Evolutionary conservation across 53 echinoderm and acorn worm genomes (phyloP).

Genomic region (Patiria pectinifera): DNA sequence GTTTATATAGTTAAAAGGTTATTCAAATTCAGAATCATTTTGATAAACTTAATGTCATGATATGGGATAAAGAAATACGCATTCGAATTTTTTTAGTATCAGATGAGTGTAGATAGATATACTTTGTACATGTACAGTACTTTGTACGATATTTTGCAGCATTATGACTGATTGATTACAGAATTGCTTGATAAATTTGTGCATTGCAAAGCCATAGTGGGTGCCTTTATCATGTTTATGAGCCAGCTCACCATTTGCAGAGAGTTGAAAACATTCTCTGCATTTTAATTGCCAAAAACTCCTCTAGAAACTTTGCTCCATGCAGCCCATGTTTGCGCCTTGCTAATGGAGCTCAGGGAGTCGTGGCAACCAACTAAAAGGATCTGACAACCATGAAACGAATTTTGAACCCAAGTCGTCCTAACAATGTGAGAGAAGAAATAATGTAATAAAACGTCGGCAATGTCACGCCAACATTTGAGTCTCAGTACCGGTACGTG

Average conservation of each 20-base stretch:
- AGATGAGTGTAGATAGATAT: no score
- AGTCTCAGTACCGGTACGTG: slow-evolving; percentile 39
- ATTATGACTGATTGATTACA: background rate
- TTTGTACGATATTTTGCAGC: background rate
- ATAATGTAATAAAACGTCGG: background rate
- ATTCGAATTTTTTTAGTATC: no score
- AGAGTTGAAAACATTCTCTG: no score
- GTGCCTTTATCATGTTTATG: no score
- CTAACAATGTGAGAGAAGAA: background rate
- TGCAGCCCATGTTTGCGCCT: background rate
- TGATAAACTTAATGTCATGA: no score
- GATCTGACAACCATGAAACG: slow-evolving; percentile 25
- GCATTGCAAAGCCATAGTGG: background rate
- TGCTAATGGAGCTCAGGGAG: background rate
- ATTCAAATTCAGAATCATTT: no score
- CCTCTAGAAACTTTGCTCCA: background rate
- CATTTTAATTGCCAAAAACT: background rate
- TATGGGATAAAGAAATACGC: no score
- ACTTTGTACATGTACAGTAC: no score
- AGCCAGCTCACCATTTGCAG: no score
- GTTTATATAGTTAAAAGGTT: no score
- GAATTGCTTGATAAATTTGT: background rate
- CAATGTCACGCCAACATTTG: slow-evolving; percentile 36
- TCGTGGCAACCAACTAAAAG: slow-evolving; percentile 15
- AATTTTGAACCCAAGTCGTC: background rate